These are phyloP conservation scores for Nasua narica DNA, from an alignment of 2,797 vertebrate species.

Conservation along the genomic window DNA sequence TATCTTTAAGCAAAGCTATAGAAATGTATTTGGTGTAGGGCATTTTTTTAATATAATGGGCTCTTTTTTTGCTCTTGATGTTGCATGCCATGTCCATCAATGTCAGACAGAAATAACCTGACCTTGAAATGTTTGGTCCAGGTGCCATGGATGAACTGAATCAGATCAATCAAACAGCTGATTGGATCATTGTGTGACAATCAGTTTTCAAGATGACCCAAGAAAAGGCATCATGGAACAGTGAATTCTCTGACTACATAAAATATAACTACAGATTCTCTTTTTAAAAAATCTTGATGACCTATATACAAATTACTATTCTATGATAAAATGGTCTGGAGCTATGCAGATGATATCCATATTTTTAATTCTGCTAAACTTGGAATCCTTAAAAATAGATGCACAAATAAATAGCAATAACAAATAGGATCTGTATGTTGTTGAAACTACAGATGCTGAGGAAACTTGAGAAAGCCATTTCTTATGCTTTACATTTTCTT, in stretches of 20 bases:
- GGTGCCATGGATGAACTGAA: conserved; percentile 49
- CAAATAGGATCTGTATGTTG: not conserved
- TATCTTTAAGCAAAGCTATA: conserved; percentile 36
- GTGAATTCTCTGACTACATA: conserved; percentile 47
- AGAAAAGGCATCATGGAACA: conserved; percentile 43
- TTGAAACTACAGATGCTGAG: conserved; percentile 1
- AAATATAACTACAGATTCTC: conserved; percentile 37
- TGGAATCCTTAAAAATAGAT: conserved; percentile 55
- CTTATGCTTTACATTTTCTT: conserved; percentile 13
- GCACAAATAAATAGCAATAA: conserved; percentile 42
- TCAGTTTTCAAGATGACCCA: conserved; percentile 45
- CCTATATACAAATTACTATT: conserved; percentile 41
- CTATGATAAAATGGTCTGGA: not conserved
- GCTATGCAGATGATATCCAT: conserved; percentile 1
- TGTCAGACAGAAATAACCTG: conserved; percentile 59
- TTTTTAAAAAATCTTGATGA: conserved; percentile 27
- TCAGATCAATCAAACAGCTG: conserved; percentile 69
- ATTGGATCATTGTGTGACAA: conserved; percentile 69
- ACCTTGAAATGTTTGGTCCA: conserved; percentile 65
- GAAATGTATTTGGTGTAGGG: not conserved
- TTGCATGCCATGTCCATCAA: conserved; percentile 50
- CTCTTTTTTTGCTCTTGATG: conserved; percentile 40
- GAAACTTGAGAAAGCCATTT: conserved; percentile 31
- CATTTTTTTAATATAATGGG: conserved; percentile 33
- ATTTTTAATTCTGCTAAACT: conserved; percentile 54